A percentile compares a stretch with the other conserved stretches of the same genome.
These are phyloP conservation scores for Pogonomyrmex barbatus DNA, from an alignment of 1,140 invertebrate species.

Conservation along the genomic window DNA sequence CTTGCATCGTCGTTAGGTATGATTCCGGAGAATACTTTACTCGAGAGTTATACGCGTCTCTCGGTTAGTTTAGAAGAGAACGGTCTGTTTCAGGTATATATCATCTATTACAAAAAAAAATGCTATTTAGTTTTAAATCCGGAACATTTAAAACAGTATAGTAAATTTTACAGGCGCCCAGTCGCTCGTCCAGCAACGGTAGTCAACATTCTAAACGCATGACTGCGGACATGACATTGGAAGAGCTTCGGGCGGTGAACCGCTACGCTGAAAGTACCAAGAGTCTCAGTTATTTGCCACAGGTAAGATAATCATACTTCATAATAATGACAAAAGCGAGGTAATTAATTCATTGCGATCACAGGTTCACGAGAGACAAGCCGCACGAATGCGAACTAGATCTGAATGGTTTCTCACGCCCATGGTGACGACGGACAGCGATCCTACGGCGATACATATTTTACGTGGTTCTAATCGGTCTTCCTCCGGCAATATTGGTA, in stretches of 20 bases:
- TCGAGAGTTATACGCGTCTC: constrained; percentile 94
- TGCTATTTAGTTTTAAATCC: not conserved
- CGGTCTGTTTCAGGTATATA: constrained; percentile 91
- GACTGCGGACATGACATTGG: constrained; percentile 88
- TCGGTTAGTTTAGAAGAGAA: constrained; percentile 95
- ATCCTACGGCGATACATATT: constrained; percentile 85
- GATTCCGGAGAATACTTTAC: constrained; percentile 93
- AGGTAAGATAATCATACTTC: constrained; percentile 88
- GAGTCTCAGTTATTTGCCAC: constrained; percentile 95
- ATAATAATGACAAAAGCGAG: not conserved
- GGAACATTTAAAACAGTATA: not conserved
- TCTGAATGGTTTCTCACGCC: constrained; percentile 97
- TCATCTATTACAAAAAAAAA: not conserved
- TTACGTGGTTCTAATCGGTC: constrained; percentile 85
- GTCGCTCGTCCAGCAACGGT: constrained; percentile 89
- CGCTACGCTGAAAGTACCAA: constrained; percentile 96
- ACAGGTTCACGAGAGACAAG: constrained; percentile 97
- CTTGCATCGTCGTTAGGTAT: constrained; percentile 89
- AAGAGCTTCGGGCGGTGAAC: constrained; percentile 94
- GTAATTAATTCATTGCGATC: not conserved
- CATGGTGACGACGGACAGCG: constrained; percentile 85
- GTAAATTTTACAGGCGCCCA: constrained; percentile 85
- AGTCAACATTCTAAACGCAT: constrained; percentile 87
- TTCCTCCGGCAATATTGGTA: constrained; percentile 86
- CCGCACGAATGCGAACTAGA: constrained; percentile 95